Evolutionary conservation across 1,140 invertebrate species (phyloP).

Genomic region (Pogonus chalceus): DNA sequence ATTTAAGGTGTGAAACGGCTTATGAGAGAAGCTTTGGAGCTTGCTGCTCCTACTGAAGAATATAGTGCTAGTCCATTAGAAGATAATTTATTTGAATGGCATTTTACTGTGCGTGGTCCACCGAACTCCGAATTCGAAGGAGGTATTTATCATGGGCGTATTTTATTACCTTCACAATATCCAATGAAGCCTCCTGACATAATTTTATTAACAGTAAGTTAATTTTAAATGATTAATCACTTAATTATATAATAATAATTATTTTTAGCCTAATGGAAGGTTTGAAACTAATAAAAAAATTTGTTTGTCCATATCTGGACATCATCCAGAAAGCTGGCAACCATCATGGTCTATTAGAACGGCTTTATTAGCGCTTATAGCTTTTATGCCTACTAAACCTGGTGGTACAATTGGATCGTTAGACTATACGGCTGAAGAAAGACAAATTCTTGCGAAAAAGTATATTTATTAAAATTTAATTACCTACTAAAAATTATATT

Average conservation of each 20-base stretch:
- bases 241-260: constrained; percentile 8
- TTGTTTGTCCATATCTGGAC: constrained; percentile 92
- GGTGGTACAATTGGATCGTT: constrained; percentile 83
- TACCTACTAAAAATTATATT: too few relatives aligned
- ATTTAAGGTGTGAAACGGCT: constrained; percentile 80
- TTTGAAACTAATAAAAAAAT: constrained; percentile 95
- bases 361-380: constrained; percentile 82
- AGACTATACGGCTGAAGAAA: constrained; percentile 76
- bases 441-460: constrained; percentile 72
- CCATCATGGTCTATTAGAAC: constrained; percentile 95
- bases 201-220: constrained; percentile 76
- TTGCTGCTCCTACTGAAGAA: constrained; percentile 77
- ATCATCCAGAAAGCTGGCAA: constrained; percentile 96
- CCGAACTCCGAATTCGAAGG: constrained; percentile 79
- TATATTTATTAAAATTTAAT: constrained; percentile 35
- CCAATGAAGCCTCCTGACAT: constrained; percentile 98
- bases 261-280: constrained; percentile 78
- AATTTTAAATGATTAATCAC: too few relatives aligned
- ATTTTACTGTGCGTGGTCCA: constrained; percentile 89
- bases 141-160: constrained; percentile 86
- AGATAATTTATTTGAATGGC: constrained; percentile 97
- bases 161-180: constrained; percentile 84
- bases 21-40: constrained; percentile 85
- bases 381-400: constrained; percentile 86
- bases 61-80: constrained; percentile 86